Base-by-base conservation (phyloP, 1,140 invertebrate species). In the Sinonovacula constricta region DNA sequence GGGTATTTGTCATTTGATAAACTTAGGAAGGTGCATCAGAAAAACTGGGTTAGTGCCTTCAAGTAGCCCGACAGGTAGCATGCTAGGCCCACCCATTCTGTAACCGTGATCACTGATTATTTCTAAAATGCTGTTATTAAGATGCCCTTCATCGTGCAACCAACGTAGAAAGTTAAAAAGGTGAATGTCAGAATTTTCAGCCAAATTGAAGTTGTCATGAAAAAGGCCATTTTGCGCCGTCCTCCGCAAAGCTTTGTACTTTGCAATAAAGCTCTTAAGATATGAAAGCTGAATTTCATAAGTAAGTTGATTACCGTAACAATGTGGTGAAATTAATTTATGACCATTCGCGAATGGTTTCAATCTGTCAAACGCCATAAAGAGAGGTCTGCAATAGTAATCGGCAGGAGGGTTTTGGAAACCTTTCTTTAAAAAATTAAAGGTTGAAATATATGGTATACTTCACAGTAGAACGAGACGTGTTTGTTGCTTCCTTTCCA, bases 371-470 rank as follows among this genome's bases (percentile, higher is more conserved):
- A 63, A 49, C 7, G 75, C 69, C 24, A 86, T 30, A 22, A 74
- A 93, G 86, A 95, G 96, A 0, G 95, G 95, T 54, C 95, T 91
- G 45, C 95, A 91, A 82, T 96, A 97, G 85, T 96, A 97, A 87
- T 97, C 95, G 0, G 95, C 95, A 0, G 96, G 96, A 30, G 93
- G 94, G 28, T 94, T 91, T 14, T 92, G 89, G 87, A 98, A 98
- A 0, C 96, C 96, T 45, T 91, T 90, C 87, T 95, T 96, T 5
- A 93, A 86, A 87, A 95, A 97, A 89, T 96, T 96, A 83, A 97
- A 97, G 0, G 95, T 94, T 7, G 94, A 94, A 39, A 97, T 94
- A 26, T 91, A 88, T 0, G 94, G 93, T 2, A 92, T 92, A 88
- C 96, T 92, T 97, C 96, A 0, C 93, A 94, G 67, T 95, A 95